Conservation (phyloP, 2,888 invertebrate genomes). For the Amphipyra berbera region DNA sequence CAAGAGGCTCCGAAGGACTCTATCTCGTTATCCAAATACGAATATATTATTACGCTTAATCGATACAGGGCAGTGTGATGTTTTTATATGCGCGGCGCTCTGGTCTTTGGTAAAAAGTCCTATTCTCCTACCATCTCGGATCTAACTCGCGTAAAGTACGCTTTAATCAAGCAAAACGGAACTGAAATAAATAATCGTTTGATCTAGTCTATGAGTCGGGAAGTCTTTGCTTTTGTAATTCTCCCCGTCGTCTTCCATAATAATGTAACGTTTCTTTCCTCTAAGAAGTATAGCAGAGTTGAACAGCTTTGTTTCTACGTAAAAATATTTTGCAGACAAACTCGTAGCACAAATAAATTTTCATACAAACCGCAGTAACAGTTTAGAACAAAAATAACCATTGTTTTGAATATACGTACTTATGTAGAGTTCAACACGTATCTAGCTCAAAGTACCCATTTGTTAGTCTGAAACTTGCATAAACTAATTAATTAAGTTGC, state of each 20-base stretch:
- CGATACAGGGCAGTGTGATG: no score
- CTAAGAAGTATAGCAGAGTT: no score
- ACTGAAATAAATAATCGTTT: conserved; percentile 31
- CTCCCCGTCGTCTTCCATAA: no score
- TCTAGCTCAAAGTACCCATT: conserved; percentile 50
- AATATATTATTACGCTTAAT: no score
- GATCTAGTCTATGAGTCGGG: conserved; percentile 1
- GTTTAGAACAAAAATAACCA: conserved; percentile 40
- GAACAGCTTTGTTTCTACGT: conserved; percentile 2
- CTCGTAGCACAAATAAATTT: conserved; percentile 34
- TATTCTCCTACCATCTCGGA: neutral
- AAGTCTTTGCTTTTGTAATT: neutral
- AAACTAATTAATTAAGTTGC: conserved; percentile 49
- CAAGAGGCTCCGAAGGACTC: no score
- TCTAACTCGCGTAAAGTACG: conserved; percentile 1
- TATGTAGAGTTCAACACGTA: conserved; percentile 28
- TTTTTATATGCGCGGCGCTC: no score
- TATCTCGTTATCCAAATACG: no score
- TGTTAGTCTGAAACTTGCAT: conserved; percentile 43
- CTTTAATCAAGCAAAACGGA: conserved; percentile 22
- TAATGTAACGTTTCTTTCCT: no score
- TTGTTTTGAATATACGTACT: conserved; percentile 33
- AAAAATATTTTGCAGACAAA: conserved; percentile 24
- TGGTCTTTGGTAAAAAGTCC: neutral
- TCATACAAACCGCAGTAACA: conserved; percentile 40